These are phyloP conservation scores for Protaetia brevitarsis DNA, from an alignment of 1,140 invertebrate species.

Conservation along the genomic window DNA sequence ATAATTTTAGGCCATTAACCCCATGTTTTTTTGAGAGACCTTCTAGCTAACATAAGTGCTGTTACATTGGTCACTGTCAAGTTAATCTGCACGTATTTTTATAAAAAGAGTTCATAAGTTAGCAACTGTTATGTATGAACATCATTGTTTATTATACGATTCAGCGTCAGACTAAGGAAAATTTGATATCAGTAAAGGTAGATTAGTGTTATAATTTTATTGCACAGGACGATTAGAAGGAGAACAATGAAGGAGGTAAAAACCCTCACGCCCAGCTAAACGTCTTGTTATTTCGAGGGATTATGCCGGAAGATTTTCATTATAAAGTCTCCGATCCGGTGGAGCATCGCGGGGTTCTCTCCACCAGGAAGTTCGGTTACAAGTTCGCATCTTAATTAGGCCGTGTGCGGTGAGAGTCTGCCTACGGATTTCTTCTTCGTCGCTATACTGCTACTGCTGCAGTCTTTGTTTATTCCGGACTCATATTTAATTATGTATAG, in stretches of 20 bases:
- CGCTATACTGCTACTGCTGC: background rate
- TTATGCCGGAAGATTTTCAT: constrained; percentile 19
- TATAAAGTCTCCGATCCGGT: constrained; percentile 18
- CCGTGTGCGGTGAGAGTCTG: constrained; percentile 9
- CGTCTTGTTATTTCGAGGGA: constrained; percentile 19
- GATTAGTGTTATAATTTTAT: background rate
- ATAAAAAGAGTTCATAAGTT: no score
- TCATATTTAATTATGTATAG: constrained; percentile 37
- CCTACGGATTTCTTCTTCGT: constrained; percentile 18
- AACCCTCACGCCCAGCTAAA: constrained; percentile 6
- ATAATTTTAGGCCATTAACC: no score
- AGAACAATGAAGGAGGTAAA: background rate
- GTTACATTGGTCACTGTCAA: no score
- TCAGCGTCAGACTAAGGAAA: no score
- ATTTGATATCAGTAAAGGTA: background rate
- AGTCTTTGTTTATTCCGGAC: constrained; percentile 34
- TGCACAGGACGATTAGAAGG: background rate
- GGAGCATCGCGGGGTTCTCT: background rate
- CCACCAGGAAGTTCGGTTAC: constrained; percentile 9
- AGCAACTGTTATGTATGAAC: no score
- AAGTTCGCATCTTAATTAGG: constrained; percentile 22
- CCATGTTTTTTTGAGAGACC: no score
- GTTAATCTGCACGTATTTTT: no score
- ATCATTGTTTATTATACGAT: no score
- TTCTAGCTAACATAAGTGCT: no score